Conservation (phyloP, 2,888 invertebrate species). For the Balanococcus diminutus region DNA sequence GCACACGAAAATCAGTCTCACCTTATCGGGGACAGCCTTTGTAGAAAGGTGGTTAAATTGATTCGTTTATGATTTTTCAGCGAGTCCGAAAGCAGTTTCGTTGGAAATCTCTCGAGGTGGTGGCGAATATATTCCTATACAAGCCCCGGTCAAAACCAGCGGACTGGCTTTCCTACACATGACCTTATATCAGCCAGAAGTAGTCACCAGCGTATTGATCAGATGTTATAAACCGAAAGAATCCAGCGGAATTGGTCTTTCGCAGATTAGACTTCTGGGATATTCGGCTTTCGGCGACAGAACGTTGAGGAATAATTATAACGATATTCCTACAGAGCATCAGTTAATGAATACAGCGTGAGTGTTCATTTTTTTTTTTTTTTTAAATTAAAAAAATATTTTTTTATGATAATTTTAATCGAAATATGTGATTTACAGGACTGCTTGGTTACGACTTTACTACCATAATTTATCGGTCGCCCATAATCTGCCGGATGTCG, state of each 20-base stretch:
- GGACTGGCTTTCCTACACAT: constrained; percentile 87
- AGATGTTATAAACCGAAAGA: constrained; percentile 83
- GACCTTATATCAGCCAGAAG: constrained; percentile 80
- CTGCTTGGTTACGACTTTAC: constrained; percentile 45
- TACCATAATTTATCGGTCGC: constrained; percentile 34
- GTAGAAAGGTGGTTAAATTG: too few species aligned
- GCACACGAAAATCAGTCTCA: too few species aligned
- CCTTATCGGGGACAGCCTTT: too few species aligned
- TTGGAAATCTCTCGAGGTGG: constrained; percentile 84
- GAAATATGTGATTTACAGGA: constrained; percentile 17
- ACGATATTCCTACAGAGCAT: constrained; percentile 49
- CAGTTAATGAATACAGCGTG: constrained; percentile 48
- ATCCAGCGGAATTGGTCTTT: constrained; percentile 85
- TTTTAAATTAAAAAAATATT: too few species aligned
- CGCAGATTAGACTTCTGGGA: constrained; percentile 84
- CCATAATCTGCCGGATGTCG: neutral
- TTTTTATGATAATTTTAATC: too few species aligned
- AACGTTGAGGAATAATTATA: constrained; percentile 45
- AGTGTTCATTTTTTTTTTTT: too few species aligned
- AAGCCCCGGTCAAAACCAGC: constrained; percentile 83
- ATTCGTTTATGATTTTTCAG: constrained; percentile 62
- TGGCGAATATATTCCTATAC: constrained; percentile 78
- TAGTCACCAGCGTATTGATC: constrained; percentile 81
- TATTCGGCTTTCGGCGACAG: constrained; percentile 60
- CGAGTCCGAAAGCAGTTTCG: constrained; percentile 87